Base-by-base conservation (phyloP, 2,113 vertebrate species). In the Geococcyx californianus region DNA sequence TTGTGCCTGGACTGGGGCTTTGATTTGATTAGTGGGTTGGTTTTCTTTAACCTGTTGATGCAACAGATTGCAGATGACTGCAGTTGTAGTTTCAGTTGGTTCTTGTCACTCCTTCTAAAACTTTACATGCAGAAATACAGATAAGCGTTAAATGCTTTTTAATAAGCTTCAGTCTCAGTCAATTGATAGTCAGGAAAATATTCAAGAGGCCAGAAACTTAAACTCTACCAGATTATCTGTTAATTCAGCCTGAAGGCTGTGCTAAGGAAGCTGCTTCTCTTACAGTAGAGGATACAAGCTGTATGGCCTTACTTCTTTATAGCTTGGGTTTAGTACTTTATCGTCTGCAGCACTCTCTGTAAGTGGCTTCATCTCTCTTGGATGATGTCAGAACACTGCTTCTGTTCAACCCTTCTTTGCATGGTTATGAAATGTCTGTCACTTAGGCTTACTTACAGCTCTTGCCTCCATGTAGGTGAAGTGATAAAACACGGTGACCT, bases 401-500 rank as follows among this genome's bases (percentile, higher is more conserved):
- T 11, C 47, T 38, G 44, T 23, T 2, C 12, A 70, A 42, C 23
- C 23, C 16, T 47, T 18, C 28, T 42, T 21, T 0, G 4, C 9
- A 25, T 6, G 29, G 26, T 19, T 34, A 3, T 6, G 51, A 52
- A 44, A n/a, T 6, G 21, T 23, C 38, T 49, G n/a, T 56, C 42
- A 16, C 0, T 0, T 31, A 8, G 59, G 58, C 40, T 58, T 24
- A 13, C 33, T 62, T 17, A 33, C 0, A 54, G 17, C 25, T 90
- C 51, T 62, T 38, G 13, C 28, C 15, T 84, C 17, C 9, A 4
- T 74, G 45, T 17, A 99, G 99, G 99, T 84, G 98, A 99, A 93
- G 99, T 99, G 47, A 97, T 99, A 62, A 99, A 99, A 90, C 98
- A 98, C 1, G 98, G 97, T 40, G 98, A 99, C 55, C 68, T 98